Base-by-base conservation (phyloP, 2,888 invertebrate genomes). In the Colletes collaris region DNA sequence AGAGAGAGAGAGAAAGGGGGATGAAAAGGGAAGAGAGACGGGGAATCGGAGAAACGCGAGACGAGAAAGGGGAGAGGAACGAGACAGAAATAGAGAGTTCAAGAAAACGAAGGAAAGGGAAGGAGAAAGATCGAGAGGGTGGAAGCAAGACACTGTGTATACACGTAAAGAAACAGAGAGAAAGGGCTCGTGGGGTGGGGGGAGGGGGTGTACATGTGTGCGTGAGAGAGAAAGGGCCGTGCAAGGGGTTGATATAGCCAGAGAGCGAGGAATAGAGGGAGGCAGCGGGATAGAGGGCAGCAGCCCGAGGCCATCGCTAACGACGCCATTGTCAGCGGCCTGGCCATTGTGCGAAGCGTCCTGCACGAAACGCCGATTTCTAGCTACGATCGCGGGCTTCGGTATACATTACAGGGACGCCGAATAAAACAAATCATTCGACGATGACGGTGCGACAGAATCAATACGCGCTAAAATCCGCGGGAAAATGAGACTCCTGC, bases 311-410 rank as follows among this genome's bases (percentile, higher is more conserved):
- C 89, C 87, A 88, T 90, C 87, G 90, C 92, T 92, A 92, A 92
- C 92, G 92, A 92, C 91, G 92, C 90, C 92, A 92, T 92, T 92
- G 92, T 92, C 89, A 90, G 87, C 89, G 84, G 85, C 83, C 89
- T 85, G 85, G 88, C 91, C 88, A 92, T 92, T 92, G 91, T 92
- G 89, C 87, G 83, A 79, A 75, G 87, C 86, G 91, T 90, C 88
- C 90, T 87, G 88, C 80, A 81, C 81, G 81, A 75, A 79, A 79
- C 84, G 83, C 74, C 81, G 84, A 82, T 87, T 82, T 81, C 82
- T 85, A 75, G 82, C 79, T 67, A 52, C 76, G 77, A 82, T 80
- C 83, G 76, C 56, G 49, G 60, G 56, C 50, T 73, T 76, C 66
- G 52, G 75, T 76, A 81, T 84, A 85, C 75, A 83, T 86, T 82